Evolutionary conservation across 1,140 invertebrate species (phyloP), one percentile per base, ranked within the genome.

Genomic region (Drosophila teissieri): DNA sequence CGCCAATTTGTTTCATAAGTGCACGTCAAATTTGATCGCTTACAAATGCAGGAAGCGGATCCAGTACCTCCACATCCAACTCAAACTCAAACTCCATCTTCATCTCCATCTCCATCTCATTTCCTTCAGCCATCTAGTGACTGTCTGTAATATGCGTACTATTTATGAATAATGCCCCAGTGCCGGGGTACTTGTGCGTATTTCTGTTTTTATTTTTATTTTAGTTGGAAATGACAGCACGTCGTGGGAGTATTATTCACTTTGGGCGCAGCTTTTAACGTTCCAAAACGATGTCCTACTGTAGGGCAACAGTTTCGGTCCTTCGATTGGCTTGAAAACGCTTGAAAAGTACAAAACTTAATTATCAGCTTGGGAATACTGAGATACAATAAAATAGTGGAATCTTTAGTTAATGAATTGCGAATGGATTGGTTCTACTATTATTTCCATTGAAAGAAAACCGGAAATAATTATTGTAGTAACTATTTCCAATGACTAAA

Each of bases 141-240:
- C 24, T 57, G 14, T 60, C 52, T 39, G 37, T 48, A 74, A 68
- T 61, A 65, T 60, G 57, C 63, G 58, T 75, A 69, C 67, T 80
- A 80, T 88, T 89, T 88, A 88, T 88, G 79, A 88, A 80, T 79
- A 89, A 89, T 72, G 55, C 70, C 67, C 58, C 53, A 68, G 68
- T 48, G 52, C 22, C 17, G 27, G 49, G n/a, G 40, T 39, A 52
- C 40, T 12, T 27, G 55, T 53, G 24, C 42, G n/a, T 51, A 17
- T 60, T 19, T 34, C 39, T 62, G 49, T 86, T 52, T 80, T 72
- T 81, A 55, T 86, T 84, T 76, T 83, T 89, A 76, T 89, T 83
- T 89, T 84, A 83, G 76, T 83, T 77, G 55, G 52, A 84, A 89
- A 89, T 89, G 80, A 75, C 77, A 80, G 80, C 84, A 89, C 84